A percentile compares a stretch with the other conserved stretches of the same genome.
phyloP scores from a whole-genome alignment of 2,888 invertebrate species.

The Pammene aurita region DNA sequence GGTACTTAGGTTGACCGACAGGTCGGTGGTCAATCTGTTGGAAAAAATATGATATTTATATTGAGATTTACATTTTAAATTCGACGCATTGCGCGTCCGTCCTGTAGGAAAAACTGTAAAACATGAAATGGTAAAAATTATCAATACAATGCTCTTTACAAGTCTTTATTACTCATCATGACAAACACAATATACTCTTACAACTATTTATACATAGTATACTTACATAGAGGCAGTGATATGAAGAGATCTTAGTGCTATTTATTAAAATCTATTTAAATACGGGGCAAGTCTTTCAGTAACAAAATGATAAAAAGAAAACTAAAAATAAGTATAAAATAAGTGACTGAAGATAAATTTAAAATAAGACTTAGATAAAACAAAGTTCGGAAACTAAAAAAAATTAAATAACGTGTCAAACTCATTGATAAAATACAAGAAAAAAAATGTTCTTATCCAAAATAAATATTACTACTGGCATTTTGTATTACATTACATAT shows the following conservation, averaged over 20 bases:
- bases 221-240: slow-evolving; percentile 32
- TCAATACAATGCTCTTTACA: slow-evolving; percentile 1
- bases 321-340: not conserved
- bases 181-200: slow-evolving; percentile 33
- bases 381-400: not conserved
- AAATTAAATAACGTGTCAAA: not conserved
- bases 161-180: slow-evolving; percentile 27
- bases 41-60: no score
- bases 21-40: no score
- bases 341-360: slow-evolving; percentile 11
- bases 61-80: no score
- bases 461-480: slow-evolving; percentile 54
- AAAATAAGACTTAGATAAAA: not conserved
- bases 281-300: slow-evolving; percentile 30
- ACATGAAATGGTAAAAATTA: not conserved
- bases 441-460: not conserved
- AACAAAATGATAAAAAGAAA: not conserved
- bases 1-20: no score
- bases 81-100: no score
- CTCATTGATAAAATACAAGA: not conserved
- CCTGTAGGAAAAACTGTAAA: not conserved
- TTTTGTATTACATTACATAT: slow-evolving; percentile 27
- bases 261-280: slow-evolving; percentile 13
- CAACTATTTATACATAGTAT: slow-evolving; percentile 40
- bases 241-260: slow-evolving; percentile 33